Conservation (phyloP, 2,113 vertebrate species). For the Mustelus asterias region DNA sequence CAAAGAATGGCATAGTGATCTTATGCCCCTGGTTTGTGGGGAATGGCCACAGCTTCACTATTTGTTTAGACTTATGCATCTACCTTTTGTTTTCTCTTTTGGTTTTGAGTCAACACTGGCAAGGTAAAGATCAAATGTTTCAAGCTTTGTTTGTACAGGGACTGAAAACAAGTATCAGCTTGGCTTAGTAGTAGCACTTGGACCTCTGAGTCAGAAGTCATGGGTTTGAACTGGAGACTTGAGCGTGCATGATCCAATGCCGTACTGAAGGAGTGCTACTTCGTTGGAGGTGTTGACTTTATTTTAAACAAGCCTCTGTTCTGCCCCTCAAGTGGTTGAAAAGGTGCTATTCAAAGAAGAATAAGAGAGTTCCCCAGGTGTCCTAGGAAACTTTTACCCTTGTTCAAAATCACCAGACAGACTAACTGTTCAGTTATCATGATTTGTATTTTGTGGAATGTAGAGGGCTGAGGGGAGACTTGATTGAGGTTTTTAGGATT, state of each 20-base stretch:
- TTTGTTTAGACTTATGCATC: background rate
- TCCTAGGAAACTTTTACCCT: background rate
- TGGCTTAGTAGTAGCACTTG: background rate
- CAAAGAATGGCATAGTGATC: background rate
- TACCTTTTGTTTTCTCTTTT: background rate
- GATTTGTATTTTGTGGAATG: background rate
- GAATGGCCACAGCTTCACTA: background rate
- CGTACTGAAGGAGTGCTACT: background rate
- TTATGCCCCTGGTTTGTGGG: background rate
- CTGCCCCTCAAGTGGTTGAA: background rate
- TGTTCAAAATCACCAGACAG: background rate
- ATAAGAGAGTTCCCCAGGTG: background rate
- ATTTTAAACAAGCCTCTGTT: background rate
- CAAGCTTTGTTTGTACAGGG: background rate
- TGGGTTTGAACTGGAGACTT: background rate
- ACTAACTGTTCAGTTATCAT: background rate
- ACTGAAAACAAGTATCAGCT: background rate
- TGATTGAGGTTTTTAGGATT: background rate
- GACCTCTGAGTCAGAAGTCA: background rate
- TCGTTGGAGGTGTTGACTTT: background rate
- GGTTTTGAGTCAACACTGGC: background rate
- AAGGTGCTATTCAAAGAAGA: background rate
- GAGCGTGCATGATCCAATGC: background rate
- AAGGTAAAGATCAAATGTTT: background rate
- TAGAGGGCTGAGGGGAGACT: background rate